Base-by-base conservation (phyloP, 2,797 vertebrate species). In the Anolis apletophallus region DNA sequence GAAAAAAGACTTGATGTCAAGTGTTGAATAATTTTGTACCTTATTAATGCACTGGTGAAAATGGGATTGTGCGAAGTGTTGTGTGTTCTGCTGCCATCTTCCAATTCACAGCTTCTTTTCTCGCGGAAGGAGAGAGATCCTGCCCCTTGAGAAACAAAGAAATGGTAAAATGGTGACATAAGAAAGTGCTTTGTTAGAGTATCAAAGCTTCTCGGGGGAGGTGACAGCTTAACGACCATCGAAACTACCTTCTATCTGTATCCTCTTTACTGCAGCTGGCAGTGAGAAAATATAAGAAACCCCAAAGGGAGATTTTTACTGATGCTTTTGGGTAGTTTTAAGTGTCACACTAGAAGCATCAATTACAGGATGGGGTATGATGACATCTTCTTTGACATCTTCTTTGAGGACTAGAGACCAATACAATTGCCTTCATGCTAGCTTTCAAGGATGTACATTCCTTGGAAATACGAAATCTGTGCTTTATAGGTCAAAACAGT, bases 171-270 rank as follows among this genome's bases (percentile, higher is more conserved):
- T 84, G 29, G 64, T 1, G 64, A 86, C 88, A 93, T 87, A 61
- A 55, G 55, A 79, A 57, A 50, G 77, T 85, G 16, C 84, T 84
- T 90, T 87, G 87, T 69, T 84, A 67, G 81, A 81, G 46, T 89
- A 72, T 71, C 50, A 23, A 88, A 90, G 36, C 14, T n/a, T 79
- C 88, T 90, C 86, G 84, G 86, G 87, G 80, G 87, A 85, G 78
- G 83, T 89, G 29, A 90, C 86, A 93, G 83, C 86, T 90, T 40
- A 89, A 85, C 85, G 90, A 85, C 80, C 90, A 93, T 91, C 74
- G 75, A 87, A 89, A 83, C 80, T 81, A 76, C 40, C 89, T 89
- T 92, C 81, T 91, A 4, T 88, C 59, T 88, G 80, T 85, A 88
- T 88, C 81, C 77, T 85, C 7, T 88, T 57, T 71, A 29, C 16